A percentile compares a stretch with the other conserved stretches of the same genome.
Conservation (phyloP, 2,113 vertebrate genomes). For the Cacatua alba region DNA sequence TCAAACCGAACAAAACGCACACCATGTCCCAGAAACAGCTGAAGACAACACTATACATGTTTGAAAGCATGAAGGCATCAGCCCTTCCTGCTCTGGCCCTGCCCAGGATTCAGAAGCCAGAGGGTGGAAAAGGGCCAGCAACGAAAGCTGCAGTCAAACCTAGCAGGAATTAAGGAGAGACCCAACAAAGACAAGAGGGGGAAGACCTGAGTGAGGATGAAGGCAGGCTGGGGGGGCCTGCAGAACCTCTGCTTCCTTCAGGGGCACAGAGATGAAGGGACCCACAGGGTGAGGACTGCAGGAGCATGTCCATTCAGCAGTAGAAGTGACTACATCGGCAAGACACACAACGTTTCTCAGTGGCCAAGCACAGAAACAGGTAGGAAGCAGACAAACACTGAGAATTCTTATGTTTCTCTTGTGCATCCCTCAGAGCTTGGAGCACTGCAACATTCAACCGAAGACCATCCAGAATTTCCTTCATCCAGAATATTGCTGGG, state of each 20-base stretch:
- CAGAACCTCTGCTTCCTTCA: background rate
- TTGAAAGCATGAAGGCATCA: background rate
- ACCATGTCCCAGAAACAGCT: background rate
- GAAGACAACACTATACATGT: background rate
- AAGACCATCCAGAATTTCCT: background rate
- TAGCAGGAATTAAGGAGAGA: background rate
- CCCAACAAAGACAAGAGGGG: background rate
- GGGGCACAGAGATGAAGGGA: background rate
- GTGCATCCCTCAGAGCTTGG: background rate
- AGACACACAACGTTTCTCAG: background rate
- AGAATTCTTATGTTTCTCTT: constrained; percentile 2
- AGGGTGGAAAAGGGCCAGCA: background rate
- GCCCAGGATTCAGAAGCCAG: background rate
- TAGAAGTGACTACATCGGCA: background rate
- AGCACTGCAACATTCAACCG: background rate
- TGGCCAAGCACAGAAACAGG: background rate
- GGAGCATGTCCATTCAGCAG: background rate
- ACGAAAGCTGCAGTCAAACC: background rate
- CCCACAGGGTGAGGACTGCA: background rate
- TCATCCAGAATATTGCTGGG: background rate
- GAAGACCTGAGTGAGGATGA: background rate
- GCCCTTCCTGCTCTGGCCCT: background rate
- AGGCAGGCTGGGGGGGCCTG: background rate
- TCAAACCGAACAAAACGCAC: background rate
- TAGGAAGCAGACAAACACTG: background rate